phyloP scores from a whole-genome alignment of 2,797 vertebrate species.

The Sebastes kiyomatsui region DNA sequence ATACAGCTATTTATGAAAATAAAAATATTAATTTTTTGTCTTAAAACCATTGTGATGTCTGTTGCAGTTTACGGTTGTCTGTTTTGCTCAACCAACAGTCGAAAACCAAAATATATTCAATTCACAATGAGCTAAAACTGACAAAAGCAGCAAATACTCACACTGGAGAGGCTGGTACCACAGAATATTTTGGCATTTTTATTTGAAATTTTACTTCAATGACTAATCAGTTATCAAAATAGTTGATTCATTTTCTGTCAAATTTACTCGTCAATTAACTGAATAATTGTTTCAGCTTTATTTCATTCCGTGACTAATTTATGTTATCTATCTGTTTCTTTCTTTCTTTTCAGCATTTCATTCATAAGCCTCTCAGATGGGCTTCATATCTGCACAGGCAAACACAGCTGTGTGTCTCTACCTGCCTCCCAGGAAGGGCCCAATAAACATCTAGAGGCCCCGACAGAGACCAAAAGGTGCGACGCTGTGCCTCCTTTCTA shows the following conservation, averaged over 20 bases:
- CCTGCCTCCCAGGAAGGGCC: not conserved
- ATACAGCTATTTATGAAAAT: too few relatives aligned
- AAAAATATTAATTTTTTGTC: too few relatives aligned
- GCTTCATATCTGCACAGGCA: not conserved
- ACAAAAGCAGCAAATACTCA: not conserved
- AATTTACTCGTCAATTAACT: not conserved
- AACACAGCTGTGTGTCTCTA: conserved; percentile 6
- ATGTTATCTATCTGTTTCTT: not conserved
- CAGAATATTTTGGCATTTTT: not conserved
- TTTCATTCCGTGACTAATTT: not conserved
- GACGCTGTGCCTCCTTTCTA: not conserved
- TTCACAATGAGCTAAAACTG: not conserved
- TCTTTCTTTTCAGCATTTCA: not conserved
- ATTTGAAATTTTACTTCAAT: not conserved
- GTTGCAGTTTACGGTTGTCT: too few relatives aligned
- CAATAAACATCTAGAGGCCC: conserved; percentile 7
- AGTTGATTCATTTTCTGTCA: not conserved
- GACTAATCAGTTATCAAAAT: not conserved
- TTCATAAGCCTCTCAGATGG: not conserved
- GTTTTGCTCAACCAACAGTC: not conserved
- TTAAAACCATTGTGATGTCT: too few relatives aligned
- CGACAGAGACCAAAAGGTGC: conserved; percentile 7
- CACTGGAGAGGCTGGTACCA: not conserved
- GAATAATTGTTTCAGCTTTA: not conserved
- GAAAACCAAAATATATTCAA: not conserved